Evolutionary conservation across 1,140 invertebrate genomes (phyloP).

Genomic region (Drosophila orena): DNA sequence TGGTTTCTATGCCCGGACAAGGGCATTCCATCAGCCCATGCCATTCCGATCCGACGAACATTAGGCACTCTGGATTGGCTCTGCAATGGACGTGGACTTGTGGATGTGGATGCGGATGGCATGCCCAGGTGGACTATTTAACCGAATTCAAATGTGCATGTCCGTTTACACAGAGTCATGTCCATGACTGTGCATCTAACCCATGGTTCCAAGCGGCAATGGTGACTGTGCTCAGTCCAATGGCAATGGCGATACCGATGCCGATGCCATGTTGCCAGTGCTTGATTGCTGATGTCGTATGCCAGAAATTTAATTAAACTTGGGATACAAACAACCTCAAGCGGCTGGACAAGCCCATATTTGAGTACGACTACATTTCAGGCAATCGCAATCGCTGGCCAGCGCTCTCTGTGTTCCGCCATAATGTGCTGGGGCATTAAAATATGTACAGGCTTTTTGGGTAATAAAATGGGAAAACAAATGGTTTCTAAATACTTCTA

Average conservation of each 20-base stretch:
- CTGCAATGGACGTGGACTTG: slow-evolving; percentile 13
- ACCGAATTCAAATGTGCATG: slow-evolving; percentile 59
- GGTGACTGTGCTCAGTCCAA: slow-evolving; percentile 5
- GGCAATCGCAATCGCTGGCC: background rate
- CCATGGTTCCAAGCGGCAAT: slow-evolving; percentile 14
- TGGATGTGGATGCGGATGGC: slow-evolving; percentile 34
- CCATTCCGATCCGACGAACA: slow-evolving; percentile 23
- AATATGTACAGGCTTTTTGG: background rate
- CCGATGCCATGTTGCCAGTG: slow-evolving; percentile 33
- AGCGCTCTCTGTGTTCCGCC: background rate
- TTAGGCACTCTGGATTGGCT: slow-evolving; percentile 39
- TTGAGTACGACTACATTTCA: slow-evolving; percentile 6
- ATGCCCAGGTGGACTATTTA: slow-evolving; percentile 54
- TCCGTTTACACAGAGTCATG: slow-evolving; percentile 55
- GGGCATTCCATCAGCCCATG: slow-evolving; percentile 45
- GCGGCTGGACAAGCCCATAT: slow-evolving; percentile 42
- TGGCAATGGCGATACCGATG: background rate
- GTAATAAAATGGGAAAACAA: background rate
- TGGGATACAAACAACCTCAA: slow-evolving; percentile 47
- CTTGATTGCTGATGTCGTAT: slow-evolving; percentile 55
- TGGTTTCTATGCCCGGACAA: slow-evolving; percentile 17
- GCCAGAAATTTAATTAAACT: slow-evolving; percentile 67
- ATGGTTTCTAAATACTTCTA: too few relatives aligned
- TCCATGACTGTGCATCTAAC: slow-evolving; percentile 55
- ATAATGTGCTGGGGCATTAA: slow-evolving; percentile 4